Evolutionary conservation across 2,797 vertebrate genomes (phyloP).

Genomic region (Simalia tracyae): DNA sequence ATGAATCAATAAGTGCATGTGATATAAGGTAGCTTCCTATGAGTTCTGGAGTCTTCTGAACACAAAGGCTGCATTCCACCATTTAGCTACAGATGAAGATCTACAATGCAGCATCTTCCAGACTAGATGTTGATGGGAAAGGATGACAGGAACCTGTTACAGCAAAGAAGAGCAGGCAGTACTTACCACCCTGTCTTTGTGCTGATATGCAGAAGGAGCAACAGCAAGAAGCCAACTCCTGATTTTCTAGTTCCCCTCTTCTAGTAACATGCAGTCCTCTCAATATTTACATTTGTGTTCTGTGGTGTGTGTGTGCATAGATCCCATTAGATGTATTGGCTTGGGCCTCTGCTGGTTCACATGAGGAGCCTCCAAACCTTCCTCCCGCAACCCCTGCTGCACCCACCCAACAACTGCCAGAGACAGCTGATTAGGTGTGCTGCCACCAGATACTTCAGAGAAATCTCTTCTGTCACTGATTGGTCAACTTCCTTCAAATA

Average conservation of each 20-base stretch:
- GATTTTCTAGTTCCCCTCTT: not conserved
- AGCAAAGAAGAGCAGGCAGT: not conserved
- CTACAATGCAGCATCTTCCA: not conserved
- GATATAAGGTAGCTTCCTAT: not conserved
- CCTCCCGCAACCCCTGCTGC: not conserved
- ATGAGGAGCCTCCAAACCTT: not conserved
- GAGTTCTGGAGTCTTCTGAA: not conserved
- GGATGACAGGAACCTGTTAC: not conserved
- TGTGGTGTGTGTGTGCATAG: not conserved
- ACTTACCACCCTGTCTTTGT: not conserved
- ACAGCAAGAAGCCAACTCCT: not conserved
- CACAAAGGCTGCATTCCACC: not conserved
- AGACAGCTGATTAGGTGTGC: not conserved
- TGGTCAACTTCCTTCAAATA: not conserved
- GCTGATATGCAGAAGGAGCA: not conserved
- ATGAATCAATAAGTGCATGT: not conserved
- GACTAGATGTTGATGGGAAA: not conserved
- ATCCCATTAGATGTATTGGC: not conserved
- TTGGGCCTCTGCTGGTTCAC: not conserved
- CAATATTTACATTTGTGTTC: not conserved
- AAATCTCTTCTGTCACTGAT: not conserved
- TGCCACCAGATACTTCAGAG: not conserved
- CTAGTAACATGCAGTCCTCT: not conserved
- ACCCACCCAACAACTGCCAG: not conserved
- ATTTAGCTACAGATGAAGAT: not conserved